Base-by-base conservation (phyloP, 1,140 invertebrate species). In the Acromyrmex echinatior region DNA sequence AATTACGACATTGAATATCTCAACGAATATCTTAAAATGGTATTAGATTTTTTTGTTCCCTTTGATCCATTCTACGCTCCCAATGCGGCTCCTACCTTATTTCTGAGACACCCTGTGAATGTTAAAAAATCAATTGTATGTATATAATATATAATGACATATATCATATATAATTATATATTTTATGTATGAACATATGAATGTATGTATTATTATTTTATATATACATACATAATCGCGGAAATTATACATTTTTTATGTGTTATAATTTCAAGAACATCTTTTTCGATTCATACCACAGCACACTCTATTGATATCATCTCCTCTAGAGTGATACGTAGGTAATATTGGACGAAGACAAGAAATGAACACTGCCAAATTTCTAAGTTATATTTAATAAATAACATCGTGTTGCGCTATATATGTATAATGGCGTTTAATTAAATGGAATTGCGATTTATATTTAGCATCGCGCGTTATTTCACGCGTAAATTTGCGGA, bases 331-430 rank as follows among this genome's bases (percentile, higher is more conserved):
- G 62, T 77, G 87, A 85, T 76, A 84, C 49, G 73, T 74, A 79
- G 74, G 77, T 90, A 80, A 92, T 88, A 82, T 92, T 73, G 56
- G 87, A 88, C 78, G 80, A 87, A 90, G 58, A 86, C 81, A 88
- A 73, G 53, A 76, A 92, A 88, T 91, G 81, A 81, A 91, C 93
- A 94, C 93, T 94, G 93, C 93, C 93, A 93, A 94, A 92, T 90
- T 73, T 88, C 71, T 92, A 89, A 92, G 87, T 92, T 93, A 93
- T 93, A 93, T 92, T 88, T 88, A 90, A 90, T 86, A 91, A 88
- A 87, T 51, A 28, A 88, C 51, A 65, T 73, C 79, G 79, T 56
- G 58, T 60, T 89, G 76, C 78, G 85, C 58, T 88, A 89, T 86
- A 66, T 45, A 88, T 77, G 81, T 80, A 63, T 78, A 74, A 76